Evolutionary conservation across 2,888 invertebrate species (phyloP).

Genomic region (Drosophila crucigera): DNA sequence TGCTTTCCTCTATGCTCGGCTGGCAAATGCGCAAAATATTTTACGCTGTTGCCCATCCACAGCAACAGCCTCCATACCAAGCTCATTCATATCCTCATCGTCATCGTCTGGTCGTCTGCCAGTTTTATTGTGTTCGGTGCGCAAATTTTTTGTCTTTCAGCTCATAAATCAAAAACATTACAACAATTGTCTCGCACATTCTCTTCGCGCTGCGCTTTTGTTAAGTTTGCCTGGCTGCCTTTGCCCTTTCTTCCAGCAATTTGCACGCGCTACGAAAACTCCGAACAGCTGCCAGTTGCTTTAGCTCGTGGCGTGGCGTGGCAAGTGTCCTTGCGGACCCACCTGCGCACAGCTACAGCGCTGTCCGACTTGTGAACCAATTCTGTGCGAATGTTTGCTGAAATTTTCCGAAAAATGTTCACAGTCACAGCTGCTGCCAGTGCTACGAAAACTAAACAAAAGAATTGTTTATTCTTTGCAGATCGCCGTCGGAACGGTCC

Average conservation of each 20-base stretch:
- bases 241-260: conserved; percentile 57
- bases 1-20: conserved; percentile 25
- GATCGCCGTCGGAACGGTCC: conserved; percentile 85
- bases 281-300: conserved; percentile 62
- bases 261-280: conserved; percentile 68
- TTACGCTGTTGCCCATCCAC: conserved; percentile 46
- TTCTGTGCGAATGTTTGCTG: not conserved
- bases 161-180: conserved; percentile 78
- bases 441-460: conserved; percentile 45
- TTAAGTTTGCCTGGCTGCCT: conserved; percentile 12
- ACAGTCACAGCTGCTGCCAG: conserved; percentile 27
- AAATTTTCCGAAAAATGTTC: conserved; percentile 3
- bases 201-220: conserved; percentile 58
- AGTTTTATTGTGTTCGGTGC: conserved; percentile 66
- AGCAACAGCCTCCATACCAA: conserved; percentile 10
- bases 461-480: conserved; percentile 60
- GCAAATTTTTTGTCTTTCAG: conserved; percentile 72
- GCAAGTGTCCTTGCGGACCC: conserved; percentile 50
- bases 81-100: conserved; percentile 15
- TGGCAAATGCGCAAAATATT: conserved; percentile 61
- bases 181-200: conserved; percentile 70
- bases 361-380: not conserved
- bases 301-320: conserved; percentile 4
- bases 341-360: conserved; percentile 45
- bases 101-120: conserved; percentile 54